Evolutionary conservation across 2,888 invertebrate species (phyloP).

Genomic region (Ormyrus pomaceus): DNA sequence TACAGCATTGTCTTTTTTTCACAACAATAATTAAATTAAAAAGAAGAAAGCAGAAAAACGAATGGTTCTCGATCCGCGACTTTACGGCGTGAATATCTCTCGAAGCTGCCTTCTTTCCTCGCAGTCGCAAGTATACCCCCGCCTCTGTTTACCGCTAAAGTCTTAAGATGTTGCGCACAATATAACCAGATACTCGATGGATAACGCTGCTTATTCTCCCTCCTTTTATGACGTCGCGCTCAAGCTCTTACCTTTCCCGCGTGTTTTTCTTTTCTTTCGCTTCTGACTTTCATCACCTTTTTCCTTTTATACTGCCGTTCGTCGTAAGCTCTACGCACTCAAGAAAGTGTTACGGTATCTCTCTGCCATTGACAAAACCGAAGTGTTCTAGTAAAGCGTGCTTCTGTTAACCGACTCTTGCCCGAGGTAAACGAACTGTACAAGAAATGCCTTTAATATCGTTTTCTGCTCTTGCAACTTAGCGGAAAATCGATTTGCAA

Average conservation of each 20-base stretch:
- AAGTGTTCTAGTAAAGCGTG: neutral
- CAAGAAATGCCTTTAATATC: neutral
- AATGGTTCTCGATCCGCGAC: slow-evolving; percentile 57
- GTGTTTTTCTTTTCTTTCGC: slow-evolving; percentile 6
- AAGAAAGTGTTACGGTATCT: slow-evolving; percentile 21
- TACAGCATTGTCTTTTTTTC: too few relatives aligned
- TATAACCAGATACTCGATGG: slow-evolving; percentile 57
- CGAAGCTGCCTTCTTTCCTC: slow-evolving; percentile 51
- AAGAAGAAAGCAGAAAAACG: slow-evolving; percentile 56
- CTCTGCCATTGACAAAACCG: slow-evolving; percentile 18
- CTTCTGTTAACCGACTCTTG: slow-evolving; percentile 32
- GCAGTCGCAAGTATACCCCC: neutral
- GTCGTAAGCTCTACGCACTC: neutral
- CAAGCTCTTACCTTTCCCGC: neutral
- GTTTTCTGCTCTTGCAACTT: neutral
- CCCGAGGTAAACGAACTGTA: slow-evolving; percentile 2
- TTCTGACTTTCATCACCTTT: slow-evolving; percentile 30
- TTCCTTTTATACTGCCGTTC: slow-evolving; percentile 8
- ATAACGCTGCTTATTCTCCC: slow-evolving; percentile 53
- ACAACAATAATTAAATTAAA: too few relatives aligned
- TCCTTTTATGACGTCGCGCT: slow-evolving; percentile 13
- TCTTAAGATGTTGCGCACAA: slow-evolving; percentile 61
- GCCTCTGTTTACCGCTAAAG: slow-evolving; percentile 44
- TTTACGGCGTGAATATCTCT: slow-evolving; percentile 71
- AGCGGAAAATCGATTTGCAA: neutral